Evolutionary conservation across 2,113 vertebrate species (phyloP), one percentile per base, ranked within the genome.

Genomic region (Equus quagga): DNA sequence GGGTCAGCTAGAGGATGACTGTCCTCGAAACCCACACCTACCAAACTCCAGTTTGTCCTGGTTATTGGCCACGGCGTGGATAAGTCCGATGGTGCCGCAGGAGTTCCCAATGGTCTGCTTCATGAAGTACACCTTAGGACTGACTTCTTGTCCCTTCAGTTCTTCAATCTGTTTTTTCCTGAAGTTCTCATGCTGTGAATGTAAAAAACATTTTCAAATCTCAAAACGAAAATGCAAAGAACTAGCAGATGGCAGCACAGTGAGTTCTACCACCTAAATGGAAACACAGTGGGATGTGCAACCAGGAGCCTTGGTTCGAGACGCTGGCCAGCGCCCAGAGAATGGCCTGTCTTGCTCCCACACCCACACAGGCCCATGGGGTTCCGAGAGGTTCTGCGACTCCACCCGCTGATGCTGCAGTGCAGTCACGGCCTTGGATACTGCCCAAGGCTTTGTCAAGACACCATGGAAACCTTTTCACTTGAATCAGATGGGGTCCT

Each of bases 31-130:
- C 7, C 14, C 67, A 96, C 96, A 99, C 99, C 98, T 93, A 99
- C 99, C 99, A 97, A 99, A 99, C 4, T 98, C 97, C 92, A 99
- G 78, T 96, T 99, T 99, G 97, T 99, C 99, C 95, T 99, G 99
- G 96, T 99, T 99, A 98, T 99, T 99, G 89, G 99, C 99, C 92
- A 99, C 99, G 3, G 99, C 99, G 3, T 99, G 99, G 81, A 99
- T 99, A 94, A 99, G 98, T 13, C 99, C 99, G 5, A 99, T 98
- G 23, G 99, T 99, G 6, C 99, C 99, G 81, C 99, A 99, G 18
- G 99, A 99, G 98, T 99, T 99, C 60, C 98, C 99, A 13, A 99
- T 98, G 0, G 99, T 99, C 99, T 99, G 99, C 98, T 99, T 99
- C 98, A 99, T 96, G 98, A 99, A 99, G 98, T 99, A 99, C 21